Conservation (phyloP, 2,113 vertebrate genomes). For the Pelecanoides urinatrix region DNA sequence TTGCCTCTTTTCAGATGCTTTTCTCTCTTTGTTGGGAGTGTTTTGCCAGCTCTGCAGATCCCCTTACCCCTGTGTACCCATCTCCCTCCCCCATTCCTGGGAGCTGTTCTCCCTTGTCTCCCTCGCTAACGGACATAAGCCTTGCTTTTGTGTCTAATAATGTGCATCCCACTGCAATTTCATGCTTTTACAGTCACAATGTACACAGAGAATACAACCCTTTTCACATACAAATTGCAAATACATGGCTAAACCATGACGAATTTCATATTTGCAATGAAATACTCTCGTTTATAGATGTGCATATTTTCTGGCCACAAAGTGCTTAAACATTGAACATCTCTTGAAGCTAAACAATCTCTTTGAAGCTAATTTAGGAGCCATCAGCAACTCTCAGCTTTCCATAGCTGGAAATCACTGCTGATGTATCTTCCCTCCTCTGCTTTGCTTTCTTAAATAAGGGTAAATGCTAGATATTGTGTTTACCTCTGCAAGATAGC, state of each 20-base stretch:
- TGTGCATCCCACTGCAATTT: neutral
- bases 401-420: neutral
- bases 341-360: neutral
- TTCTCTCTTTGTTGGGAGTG: fast-evolving
- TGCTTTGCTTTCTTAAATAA: neutral
- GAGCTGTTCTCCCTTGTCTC: neutral
- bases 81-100: neutral
- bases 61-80: neutral
- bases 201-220: neutral
- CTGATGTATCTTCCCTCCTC: neutral
- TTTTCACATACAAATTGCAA: neutral
- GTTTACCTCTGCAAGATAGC: neutral
- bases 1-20: neutral
- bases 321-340: neutral
- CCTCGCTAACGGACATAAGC: neutral
- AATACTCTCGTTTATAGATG: neutral
- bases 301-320: neutral
- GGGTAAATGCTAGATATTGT: neutral
- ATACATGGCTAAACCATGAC: neutral
- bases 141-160: neutral
- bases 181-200: neutral
- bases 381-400: neutral
- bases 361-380: neutral
- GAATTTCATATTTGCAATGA: neutral
- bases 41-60: neutral